Evolutionary conservation across 2,888 invertebrate species (phyloP), one percentile per base, ranked within the genome.

Genomic region (Hydrotaea diabolus): DNA sequence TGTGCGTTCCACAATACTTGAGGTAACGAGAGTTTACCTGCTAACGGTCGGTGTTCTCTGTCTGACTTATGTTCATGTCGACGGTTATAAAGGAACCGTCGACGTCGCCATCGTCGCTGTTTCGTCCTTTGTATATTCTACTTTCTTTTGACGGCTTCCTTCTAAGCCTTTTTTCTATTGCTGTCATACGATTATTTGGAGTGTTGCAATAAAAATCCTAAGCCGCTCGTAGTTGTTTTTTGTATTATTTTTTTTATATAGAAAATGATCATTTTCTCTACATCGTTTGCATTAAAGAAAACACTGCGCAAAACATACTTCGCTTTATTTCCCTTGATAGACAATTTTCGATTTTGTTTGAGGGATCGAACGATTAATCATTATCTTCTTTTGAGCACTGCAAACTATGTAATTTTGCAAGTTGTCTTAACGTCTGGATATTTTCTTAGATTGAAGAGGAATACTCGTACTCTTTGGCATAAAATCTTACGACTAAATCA

Each of bases 141-240:
- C 15, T 64, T 66, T 66, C 69, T 69, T 69, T 66, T 69, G 21
- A 46, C 23, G 46, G 17, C 21, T 46, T 69, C n/a, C 36, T 17
- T 36, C 1, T 43, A 69, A 69, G 46, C 46, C 46, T 69, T 69
- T 46, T 66, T 59, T 15, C 21, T 46, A 26, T 7, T 49, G 49
- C 49, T n/a, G 49, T 46, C n/a, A 9, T 31, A 7, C 9, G 26
- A 49, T 46, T 31, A 76, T 13, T 49, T 31, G 19, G n/a, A 49
- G 75, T 46, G 15, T 39, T 53, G 76, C 53, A 76, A 66, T 76
- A 66, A 59, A 64, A 64, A 59, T 49, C n/a, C 46, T 53, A 76
- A 76, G 64, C 62, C 49, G 43, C 59, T 59, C 26, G 59, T 62
- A 13, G n/a, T 46, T 23, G 26, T 76, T 76, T 62, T 64, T 73